phyloP scores from a whole-genome alignment of 1,140 invertebrate species.

The Archivesica marissinica region DNA sequence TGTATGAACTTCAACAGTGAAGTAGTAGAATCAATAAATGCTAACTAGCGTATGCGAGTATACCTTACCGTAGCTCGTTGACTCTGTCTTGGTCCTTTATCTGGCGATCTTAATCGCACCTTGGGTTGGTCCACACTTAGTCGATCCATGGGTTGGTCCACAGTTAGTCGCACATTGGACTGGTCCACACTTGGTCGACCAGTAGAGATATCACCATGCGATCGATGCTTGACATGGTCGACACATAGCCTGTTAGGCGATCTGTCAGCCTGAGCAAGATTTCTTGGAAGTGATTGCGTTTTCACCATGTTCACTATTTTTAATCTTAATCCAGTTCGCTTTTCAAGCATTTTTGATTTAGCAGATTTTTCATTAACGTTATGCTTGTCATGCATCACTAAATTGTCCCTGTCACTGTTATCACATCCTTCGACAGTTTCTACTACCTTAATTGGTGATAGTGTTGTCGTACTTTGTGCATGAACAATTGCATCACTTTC shows the following conservation, averaged over 20 bases:
- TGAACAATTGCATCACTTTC: background rate
- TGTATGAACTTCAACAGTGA: too few species aligned
- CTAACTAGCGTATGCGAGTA: background rate
- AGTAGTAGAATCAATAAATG: too few species aligned
- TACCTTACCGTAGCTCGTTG: constrained; percentile 4
- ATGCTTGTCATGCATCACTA: background rate
- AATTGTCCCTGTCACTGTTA: background rate
- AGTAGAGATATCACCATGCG: background rate
- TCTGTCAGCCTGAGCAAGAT: background rate
- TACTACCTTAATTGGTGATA: background rate
- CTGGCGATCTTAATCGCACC: constrained; percentile 1
- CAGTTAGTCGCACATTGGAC: background rate
- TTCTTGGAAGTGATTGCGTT: background rate
- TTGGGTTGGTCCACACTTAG: constrained; percentile 1
- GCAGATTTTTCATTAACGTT: background rate
- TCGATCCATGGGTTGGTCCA: background rate
- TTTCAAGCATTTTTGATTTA: background rate
- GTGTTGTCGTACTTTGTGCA: background rate
- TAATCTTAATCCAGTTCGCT: constrained; percentile 12
- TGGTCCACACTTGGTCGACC: background rate
- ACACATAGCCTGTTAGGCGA: background rate
- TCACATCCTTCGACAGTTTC: background rate
- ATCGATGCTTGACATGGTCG: background rate
- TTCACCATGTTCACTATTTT: background rate
- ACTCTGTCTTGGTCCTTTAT: constrained; percentile 25